Base-by-base conservation (phyloP, 2,113 vertebrate genomes). In the Solea solea region DNA sequence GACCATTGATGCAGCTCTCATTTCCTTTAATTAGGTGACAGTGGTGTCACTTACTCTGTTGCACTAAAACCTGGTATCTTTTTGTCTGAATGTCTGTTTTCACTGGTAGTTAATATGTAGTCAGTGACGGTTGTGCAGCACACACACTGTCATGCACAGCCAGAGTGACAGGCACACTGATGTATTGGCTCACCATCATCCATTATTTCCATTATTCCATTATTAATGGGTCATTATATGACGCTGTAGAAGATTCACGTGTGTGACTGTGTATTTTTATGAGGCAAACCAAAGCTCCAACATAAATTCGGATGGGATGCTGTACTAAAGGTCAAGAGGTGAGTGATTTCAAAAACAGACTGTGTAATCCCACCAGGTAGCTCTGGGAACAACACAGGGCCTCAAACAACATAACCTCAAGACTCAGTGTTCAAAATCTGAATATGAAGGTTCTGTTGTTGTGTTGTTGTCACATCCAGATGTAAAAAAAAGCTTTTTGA, bases 231-330 rank as follows among this genome's bases (percentile, higher is more conserved):
- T 21, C 21, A 21, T 21, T 21, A 21, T 21, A 21, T 21, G 21
- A 34, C 2, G 34, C 34, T 34, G 34, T 34, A 34, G 21, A 21
- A 21, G 21, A 1, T 1, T 21, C n/a, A n/a, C n/a, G n/a, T 21
- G 21, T 21, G 21, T 60, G 62, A n/a, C n/a, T n/a, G n/a, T n/a
- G n/a, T n/a, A n/a, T n/a, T n/a, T n/a, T n/a, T n/a, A n/a, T 15
- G 11, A 76, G 11, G 49, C 13, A 50, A 56, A 68, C 67, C 64
- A 65, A 51, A 49, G 27, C 21, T 12, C 15, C 52, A 42, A 50
- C 72, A 74, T 79, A 66, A 69, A 71, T 80, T 73, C 11, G 82
- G 48, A 69, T 1, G 4, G 61, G 65, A 79, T 68, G 46, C n/a
- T 64, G 27, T 2, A n/a, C 21, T 39, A 9, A 46, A 41, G 28